Evolutionary conservation across 2,888 invertebrate genomes (phyloP).

Genomic region (Melanophora roralis): DNA sequence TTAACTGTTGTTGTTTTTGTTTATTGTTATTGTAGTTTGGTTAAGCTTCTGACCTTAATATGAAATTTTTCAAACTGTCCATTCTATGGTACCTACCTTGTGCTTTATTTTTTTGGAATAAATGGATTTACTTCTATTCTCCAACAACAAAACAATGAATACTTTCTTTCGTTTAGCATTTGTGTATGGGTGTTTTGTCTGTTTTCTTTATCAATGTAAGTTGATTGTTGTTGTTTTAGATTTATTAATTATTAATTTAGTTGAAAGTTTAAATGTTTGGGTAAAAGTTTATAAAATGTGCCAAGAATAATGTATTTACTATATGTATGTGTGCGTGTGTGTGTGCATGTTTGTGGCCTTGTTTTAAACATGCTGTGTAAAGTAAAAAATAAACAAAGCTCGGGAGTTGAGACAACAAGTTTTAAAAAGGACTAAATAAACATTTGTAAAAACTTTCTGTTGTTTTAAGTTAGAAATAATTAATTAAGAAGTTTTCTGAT

Average conservation of each 20-base stretch:
- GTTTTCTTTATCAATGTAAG: not conserved
- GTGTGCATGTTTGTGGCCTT: not conserved
- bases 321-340: not conserved
- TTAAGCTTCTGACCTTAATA: conserved; percentile 23
- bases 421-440: too few relatives aligned
- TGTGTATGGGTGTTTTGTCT: not conserved
- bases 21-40: not conserved
- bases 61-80: not conserved
- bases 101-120: not conserved
- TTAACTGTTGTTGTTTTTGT: not conserved
- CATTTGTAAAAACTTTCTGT: too few relatives aligned
- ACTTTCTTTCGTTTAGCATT: not conserved
- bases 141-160: not conserved
- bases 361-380: too few relatives aligned
- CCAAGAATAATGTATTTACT: conserved; percentile 12
- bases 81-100: not conserved
- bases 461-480: too few relatives aligned
- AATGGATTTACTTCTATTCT: not conserved
- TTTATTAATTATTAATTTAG: conserved; percentile 60
- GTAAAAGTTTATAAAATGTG: conserved; percentile 44
- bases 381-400: too few relatives aligned
- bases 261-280: conserved; percentile 52
- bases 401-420: too few relatives aligned
- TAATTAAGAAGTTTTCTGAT: too few relatives aligned
- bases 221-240: conserved; percentile 10